A percentile compares a stretch with the other conserved stretches of the same genome.
phyloP scores from a whole-genome alignment of 2,113 vertebrate species.

The Dissostichus mawsoni region DNA sequence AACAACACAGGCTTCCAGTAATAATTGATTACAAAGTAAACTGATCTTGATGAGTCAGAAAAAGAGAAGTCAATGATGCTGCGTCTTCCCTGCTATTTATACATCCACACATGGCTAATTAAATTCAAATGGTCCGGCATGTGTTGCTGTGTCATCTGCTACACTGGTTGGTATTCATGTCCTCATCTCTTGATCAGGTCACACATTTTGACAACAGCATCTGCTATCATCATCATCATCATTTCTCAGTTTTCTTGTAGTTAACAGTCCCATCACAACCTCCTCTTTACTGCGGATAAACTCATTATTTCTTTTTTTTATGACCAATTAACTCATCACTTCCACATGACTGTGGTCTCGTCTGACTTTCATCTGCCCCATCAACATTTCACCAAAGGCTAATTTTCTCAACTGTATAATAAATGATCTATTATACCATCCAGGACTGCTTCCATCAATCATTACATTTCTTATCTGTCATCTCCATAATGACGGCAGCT shows the following conservation, averaged over 20 bases:
- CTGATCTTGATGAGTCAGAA: conserved; percentile 18
- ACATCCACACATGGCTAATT: conserved; percentile 50
- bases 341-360: conserved; percentile 47
- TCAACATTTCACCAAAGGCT: conserved; percentile 52
- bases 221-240: conserved; percentile 53
- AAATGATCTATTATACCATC: conserved; percentile 43
- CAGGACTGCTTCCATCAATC: conserved; percentile 60
- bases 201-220: conserved; percentile 59
- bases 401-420: conserved; percentile 56
- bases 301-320: conserved; percentile 57
- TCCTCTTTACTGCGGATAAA: conserved; percentile 52
- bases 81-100: conserved; percentile 12
- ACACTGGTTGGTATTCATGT: conserved; percentile 45
- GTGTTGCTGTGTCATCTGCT: conserved; percentile 51
- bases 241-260: conserved; percentile 42
- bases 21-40: conserved; percentile 36
- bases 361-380: conserved; percentile 47
- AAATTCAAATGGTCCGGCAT: conserved; percentile 29
- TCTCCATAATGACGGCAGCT: conserved; percentile 36
- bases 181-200: conserved; percentile 42
- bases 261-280: conserved; percentile 53
- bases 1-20: conserved; percentile 25
- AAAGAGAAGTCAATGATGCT: conserved; percentile 16
- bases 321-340: conserved; percentile 67
- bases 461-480: conserved; percentile 44